A percentile compares a stretch with the other conserved stretches of the same genome.
Evolutionary conservation across 2,113 vertebrate species (phyloP).

Genomic region (Prolemur simus): DNA sequence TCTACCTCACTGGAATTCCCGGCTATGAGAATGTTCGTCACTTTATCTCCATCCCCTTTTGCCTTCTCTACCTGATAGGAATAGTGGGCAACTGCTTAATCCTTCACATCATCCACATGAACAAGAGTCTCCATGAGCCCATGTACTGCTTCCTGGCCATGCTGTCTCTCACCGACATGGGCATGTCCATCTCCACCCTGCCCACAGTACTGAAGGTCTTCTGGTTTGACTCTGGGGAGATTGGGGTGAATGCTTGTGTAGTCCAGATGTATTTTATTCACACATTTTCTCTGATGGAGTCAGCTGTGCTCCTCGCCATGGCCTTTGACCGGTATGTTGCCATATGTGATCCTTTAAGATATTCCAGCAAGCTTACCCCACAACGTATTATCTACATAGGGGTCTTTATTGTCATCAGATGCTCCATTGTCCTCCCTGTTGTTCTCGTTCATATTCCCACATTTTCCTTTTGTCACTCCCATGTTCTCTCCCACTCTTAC

Average conservation of each 20-base stretch:
- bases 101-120: neutral
- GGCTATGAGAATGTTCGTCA: neutral
- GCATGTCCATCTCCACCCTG: neutral
- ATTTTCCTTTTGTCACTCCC: constrained; percentile 42
- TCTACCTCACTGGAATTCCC: constrained; percentile 37
- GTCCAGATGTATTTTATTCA: constrained; percentile 67
- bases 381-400: neutral
- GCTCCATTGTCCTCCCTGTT: neutral
- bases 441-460: neutral
- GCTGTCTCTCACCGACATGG: constrained; percentile 22
- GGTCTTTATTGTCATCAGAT: neutral
- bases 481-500: neutral
- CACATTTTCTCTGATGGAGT: constrained; percentile 50
- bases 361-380: neutral
- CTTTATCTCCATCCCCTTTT: constrained; percentile 45
- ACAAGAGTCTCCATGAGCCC: constrained; percentile 42
- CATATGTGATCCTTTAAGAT: constrained; percentile 1
- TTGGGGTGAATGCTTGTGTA: constrained; percentile 45
- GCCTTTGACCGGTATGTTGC: constrained; percentile 46
- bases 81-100: constrained; percentile 28
- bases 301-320: constrained; percentile 58
- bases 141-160: constrained; percentile 68
- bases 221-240: constrained; percentile 24
- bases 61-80: neutral
- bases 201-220: neutral